phyloP scores from a whole-genome alignment of 2,113 vertebrate species.

The Dermatemys mawii region DNA sequence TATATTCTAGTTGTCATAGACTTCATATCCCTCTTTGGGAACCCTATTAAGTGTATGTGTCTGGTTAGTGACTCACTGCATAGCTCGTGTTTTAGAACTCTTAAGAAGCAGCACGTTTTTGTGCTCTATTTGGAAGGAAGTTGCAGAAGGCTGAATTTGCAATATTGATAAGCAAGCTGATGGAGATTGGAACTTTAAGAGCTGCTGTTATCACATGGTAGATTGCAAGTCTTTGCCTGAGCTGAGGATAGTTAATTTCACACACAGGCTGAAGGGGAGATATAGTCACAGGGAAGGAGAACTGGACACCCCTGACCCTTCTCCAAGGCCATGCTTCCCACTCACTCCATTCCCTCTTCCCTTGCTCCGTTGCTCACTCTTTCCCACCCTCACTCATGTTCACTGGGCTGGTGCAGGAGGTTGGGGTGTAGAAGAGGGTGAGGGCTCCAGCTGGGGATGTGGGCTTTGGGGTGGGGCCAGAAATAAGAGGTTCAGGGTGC shows the following conservation, averaged over 20 bases:
- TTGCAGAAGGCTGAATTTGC: not conserved
- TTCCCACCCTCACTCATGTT: too few relatives aligned
- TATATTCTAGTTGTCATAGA: not conserved
- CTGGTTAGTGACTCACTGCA: not conserved
- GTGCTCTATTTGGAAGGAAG: not conserved
- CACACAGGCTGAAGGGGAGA: not conserved
- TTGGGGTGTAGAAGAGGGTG: too few relatives aligned
- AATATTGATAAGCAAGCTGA: not conserved
- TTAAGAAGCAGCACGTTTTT: not conserved
- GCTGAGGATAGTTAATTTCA: not conserved
- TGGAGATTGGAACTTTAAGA: not conserved
- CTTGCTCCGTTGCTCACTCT: too few relatives aligned
- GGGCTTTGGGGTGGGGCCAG: too few relatives aligned
- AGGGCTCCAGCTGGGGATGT: too few relatives aligned
- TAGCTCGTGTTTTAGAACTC: not conserved
- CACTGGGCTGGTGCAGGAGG: too few relatives aligned
- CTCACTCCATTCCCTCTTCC: too few relatives aligned
- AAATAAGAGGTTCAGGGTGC: too few relatives aligned
- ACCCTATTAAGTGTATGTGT: not conserved
- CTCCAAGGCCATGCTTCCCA: too few relatives aligned
- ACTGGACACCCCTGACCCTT: too few relatives aligned
- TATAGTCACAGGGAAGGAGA: not conserved
- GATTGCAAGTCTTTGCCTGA: not conserved
- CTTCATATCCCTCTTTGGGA: not conserved
- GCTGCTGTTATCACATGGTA: not conserved